Conservation (phyloP, 2,888 invertebrate species). For the Cryptocephalus moraei region DNA sequence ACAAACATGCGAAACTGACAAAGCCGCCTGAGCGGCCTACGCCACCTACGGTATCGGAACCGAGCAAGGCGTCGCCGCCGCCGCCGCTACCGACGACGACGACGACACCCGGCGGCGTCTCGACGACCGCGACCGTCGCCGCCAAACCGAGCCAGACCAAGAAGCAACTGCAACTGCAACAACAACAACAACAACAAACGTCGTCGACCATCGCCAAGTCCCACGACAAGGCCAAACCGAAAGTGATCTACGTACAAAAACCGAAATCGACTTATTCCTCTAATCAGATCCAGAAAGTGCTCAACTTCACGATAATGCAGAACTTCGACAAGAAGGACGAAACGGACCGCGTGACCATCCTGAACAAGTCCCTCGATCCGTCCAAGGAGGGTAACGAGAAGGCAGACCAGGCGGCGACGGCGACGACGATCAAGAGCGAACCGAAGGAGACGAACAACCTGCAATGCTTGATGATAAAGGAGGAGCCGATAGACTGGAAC, state of each 20-base stretch:
- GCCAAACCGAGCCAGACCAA: conserved; percentile 1
- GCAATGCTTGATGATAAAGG: conserved; percentile 38
- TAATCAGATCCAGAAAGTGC: conserved; percentile 9
- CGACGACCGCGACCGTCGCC: neutral
- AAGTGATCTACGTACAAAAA: conserved; percentile 10
- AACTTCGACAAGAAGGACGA: conserved; percentile 10
- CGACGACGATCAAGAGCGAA: conserved; percentile 6
- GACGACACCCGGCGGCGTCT: neutral
- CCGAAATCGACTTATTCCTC: conserved; percentile 4
- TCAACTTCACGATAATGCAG: conserved; percentile 18
- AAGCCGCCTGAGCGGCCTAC: too few species aligned
- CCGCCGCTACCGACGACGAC: neutral
- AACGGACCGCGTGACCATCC: conserved; percentile 1
- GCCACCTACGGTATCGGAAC: neutral
- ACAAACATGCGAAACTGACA: too few species aligned
- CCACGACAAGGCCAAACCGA: conserved; percentile 1
- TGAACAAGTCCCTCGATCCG: conserved; percentile 6
- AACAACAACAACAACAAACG: neutral
- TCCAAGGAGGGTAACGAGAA: conserved; percentile 4
- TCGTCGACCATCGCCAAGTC: neutral
- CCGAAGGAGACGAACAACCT: conserved; percentile 15
- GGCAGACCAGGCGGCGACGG: neutral
- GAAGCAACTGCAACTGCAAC: neutral
- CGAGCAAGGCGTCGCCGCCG: neutral
- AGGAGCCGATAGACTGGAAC: conserved; percentile 65